phyloP scores from a whole-genome alignment of 2,888 invertebrate genomes.

The Sminthurinus aureus region DNA sequence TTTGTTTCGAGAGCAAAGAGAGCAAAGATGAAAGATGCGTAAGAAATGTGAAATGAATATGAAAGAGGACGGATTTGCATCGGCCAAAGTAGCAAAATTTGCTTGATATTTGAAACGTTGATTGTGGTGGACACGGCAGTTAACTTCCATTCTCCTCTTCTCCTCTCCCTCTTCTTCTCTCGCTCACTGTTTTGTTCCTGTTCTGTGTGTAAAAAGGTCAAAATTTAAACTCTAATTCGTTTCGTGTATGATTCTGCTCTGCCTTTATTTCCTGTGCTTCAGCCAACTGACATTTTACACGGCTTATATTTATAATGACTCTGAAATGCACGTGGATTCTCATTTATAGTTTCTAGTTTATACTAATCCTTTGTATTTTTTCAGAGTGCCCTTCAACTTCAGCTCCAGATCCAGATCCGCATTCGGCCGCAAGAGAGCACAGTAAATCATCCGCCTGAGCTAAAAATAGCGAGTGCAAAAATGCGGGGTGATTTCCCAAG shows the following conservation, averaged over 20 bases:
- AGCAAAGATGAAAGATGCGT: background rate
- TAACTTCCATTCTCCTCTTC: background rate
- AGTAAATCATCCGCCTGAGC: background rate
- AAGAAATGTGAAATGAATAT: background rate
- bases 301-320: background rate
- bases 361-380: constrained; percentile 2
- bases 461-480: background rate
- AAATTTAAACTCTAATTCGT: constrained; percentile 39
- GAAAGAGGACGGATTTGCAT: background rate
- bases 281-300: constrained; percentile 34
- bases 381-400: background rate
- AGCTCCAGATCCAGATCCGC: background rate
- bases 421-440: background rate
- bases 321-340: background rate
- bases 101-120: constrained; percentile 24
- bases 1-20: background rate
- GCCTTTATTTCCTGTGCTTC: constrained; percentile 17
- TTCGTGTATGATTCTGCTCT: background rate
- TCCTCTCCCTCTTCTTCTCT: constrained; percentile 17
- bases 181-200: background rate
- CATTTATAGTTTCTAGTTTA: background rate
- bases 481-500: background rate
- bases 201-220: constrained; percentile 34
- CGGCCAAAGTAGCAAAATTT: background rate
- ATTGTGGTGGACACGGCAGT: constrained; percentile 34